Evolutionary conservation across 1,140 invertebrate species (phyloP), one percentile per base, ranked within the genome.

Genomic region (Brachionus rotundiformis): DNA sequence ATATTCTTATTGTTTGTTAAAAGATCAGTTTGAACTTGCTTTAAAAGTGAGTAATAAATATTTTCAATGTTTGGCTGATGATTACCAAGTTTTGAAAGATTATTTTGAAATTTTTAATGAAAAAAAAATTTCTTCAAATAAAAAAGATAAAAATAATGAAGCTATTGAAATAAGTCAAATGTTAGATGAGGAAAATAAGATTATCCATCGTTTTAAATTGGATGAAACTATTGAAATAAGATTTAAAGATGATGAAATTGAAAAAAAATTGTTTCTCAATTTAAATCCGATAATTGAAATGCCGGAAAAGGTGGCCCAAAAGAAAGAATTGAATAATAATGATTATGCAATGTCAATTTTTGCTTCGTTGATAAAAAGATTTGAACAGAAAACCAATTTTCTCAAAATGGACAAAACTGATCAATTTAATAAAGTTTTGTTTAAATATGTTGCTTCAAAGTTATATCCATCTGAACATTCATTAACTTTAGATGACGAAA

Each of bases 371-470:
- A 19, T 73, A 2, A 25, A 41, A 25, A 19, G 68, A 44, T 73
- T 73, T 73, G 36, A 73, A 25, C 6, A 44, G 13, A 73, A 73
- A 73, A 73, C 68, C 8, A 73, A 73, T 31, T 73, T 73, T 73
- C 25, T 27, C 1, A 73, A 73, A 73, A 25, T 73, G n/a, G 39
- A 73, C 10, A 47, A 44, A 27, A 13, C 29, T 2, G 36, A 73
- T 41, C 33, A 25, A 73, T 73, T 41, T 31, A 73, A 23, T 23
- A 44, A 41, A 73, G 13, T 73, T 25, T 23, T 73, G 41, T 73
- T 23, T 44, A 73, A 73, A 44, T 73, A 47, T 27, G 68, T 73
- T 2, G 41, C 25, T 73, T 73, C 19, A 19, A 73, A 73, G n/a
- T 44, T 73, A 44, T 25, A 44, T 44, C 68, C 68, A 16, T 23